Conservation (phyloP, 2,888 invertebrate genomes). For the Seira sanloemensis region DNA sequence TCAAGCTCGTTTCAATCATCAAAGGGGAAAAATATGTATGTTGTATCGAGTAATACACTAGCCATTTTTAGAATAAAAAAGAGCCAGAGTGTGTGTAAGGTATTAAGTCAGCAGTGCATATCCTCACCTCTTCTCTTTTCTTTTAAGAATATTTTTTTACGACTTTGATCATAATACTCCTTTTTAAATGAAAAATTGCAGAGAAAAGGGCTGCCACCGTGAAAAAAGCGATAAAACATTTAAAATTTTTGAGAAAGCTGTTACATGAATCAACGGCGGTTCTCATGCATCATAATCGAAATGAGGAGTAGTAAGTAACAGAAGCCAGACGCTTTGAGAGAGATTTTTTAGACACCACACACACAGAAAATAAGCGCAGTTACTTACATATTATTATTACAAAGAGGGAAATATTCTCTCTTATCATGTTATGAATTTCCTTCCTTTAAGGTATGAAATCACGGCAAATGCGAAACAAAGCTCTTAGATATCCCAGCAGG, state of each 20-base stretch:
- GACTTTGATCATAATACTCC: not conserved
- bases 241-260: not conserved
- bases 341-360: not conserved
- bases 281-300: not conserved
- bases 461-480: not conserved
- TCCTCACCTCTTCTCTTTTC: too few relatives aligned
- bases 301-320: not conserved
- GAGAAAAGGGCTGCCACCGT: not conserved
- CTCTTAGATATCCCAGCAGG: not conserved
- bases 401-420: too few relatives aligned
- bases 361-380: not conserved
- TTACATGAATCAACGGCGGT: not conserved
- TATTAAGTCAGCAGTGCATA: not conserved
- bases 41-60: not conserved
- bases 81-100: too few relatives aligned
- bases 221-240: not conserved
- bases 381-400: too few relatives aligned
- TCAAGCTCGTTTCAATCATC: not conserved
- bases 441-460: not conserved
- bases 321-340: not conserved
- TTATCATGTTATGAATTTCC: slow-evolving; percentile 4
- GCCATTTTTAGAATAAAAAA: not conserved
- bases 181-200: not conserved
- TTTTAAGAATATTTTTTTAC: not conserved
- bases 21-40: too few relatives aligned